Percentiles rank a stretch among this genome's conserved stretches.
These are phyloP conservation scores for Amphipoea oculea DNA, from an alignment of 2,888 invertebrate species.

Conservation along the genomic window DNA sequence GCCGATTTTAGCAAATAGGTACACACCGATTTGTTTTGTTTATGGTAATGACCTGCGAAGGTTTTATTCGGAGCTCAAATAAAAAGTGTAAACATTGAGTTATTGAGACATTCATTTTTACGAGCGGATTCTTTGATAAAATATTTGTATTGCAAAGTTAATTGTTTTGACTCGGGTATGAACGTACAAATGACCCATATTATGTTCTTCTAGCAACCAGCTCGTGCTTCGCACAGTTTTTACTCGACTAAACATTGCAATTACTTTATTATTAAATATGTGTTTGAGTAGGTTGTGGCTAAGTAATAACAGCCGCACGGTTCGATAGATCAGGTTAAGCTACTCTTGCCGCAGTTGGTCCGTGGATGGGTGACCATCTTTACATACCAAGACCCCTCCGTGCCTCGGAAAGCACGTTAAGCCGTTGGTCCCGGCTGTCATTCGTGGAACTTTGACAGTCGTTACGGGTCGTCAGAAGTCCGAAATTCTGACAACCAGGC, in stretches of 20 bases:
- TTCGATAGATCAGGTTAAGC: too few relatives aligned
- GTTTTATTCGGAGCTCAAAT: slow-evolving; percentile 44
- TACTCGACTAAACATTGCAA: background rate
- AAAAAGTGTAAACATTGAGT: slow-evolving; percentile 43
- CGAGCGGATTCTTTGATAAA: slow-evolving; percentile 56
- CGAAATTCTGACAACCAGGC: too few relatives aligned
- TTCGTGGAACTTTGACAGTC: too few relatives aligned
- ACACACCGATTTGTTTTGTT: slow-evolving; percentile 60
- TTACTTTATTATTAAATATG: background rate
- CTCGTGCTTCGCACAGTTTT: background rate
- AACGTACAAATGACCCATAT: background rate
- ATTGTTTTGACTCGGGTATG: slow-evolving; percentile 29
- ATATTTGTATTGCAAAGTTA: slow-evolving; percentile 31
- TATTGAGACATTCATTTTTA: slow-evolving; percentile 47
- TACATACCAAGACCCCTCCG: too few relatives aligned
- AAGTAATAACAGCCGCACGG: too few relatives aligned
- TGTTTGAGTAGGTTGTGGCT: too few relatives aligned
- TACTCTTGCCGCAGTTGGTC: too few relatives aligned
- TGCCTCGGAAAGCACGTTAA: too few relatives aligned
- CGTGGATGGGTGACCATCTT: too few relatives aligned
- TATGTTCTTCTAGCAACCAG: background rate
- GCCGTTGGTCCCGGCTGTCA: too few relatives aligned
- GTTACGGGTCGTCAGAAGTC: too few relatives aligned
- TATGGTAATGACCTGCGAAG: slow-evolving; percentile 67
- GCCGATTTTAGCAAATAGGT: background rate